These are phyloP conservation scores for Sparidentex hasta DNA, from an alignment of 2,797 vertebrate species.

Conservation along the genomic window DNA sequence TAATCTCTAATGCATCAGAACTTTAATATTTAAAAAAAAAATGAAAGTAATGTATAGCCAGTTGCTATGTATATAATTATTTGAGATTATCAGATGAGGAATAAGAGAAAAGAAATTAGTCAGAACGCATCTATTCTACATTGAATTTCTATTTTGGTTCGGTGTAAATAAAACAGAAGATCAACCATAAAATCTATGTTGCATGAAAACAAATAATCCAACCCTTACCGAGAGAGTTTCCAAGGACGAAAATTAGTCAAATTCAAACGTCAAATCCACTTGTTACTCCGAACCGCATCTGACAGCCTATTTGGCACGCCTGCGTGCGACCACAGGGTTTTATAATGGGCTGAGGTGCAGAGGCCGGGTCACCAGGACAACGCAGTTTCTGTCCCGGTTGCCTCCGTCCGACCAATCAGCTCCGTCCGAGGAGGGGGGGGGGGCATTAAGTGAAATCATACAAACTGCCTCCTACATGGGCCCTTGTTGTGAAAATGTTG, in stretches of 20 bases:
- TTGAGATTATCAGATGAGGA: background rate
- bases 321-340: conserved; percentile 79
- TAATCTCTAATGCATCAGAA: background rate
- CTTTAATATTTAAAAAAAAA: background rate
- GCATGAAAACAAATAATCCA: background rate
- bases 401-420: conserved; percentile 88
- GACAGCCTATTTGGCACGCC: conserved; percentile 86
- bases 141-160: background rate
- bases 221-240: conserved; percentile 75
- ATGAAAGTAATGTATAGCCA: background rate
- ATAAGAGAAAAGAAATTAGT: background rate
- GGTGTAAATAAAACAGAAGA: background rate
- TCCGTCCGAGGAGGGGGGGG: conserved; percentile 34
- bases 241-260: conserved; percentile 56
- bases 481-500: conserved; percentile 66
- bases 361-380: conserved; percentile 86
- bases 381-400: conserved; percentile 83
- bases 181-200: background rate
- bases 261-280: conserved; percentile 72
- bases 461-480: conserved; percentile 82
- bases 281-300: conserved; percentile 80
- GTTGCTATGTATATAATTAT: background rate
- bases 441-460: conserved; percentile 86
- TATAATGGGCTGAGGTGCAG: conserved; percentile 84
- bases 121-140: background rate